phyloP scores from a whole-genome alignment of 2,888 invertebrate genomes.

The Ichneumoninae sp. region DNA sequence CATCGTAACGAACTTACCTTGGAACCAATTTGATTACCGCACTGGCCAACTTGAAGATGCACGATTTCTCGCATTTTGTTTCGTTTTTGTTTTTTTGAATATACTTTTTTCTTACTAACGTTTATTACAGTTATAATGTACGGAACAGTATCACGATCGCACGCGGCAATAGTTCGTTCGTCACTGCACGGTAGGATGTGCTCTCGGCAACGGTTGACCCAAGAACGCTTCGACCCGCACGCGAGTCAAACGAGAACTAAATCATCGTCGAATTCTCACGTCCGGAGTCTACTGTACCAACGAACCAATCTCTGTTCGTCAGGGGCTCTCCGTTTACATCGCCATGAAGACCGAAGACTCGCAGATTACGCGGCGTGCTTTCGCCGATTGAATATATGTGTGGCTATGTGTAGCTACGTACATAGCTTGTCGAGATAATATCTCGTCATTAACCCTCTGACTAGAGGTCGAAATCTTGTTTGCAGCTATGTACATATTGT shows the following conservation, averaged over 20 bases:
- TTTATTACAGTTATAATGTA: conserved; percentile 1
- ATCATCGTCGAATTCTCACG: conserved; percentile 22
- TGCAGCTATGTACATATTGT: not conserved
- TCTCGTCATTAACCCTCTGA: not conserved
- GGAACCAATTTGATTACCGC: conserved; percentile 88
- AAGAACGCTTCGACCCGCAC: conserved; percentile 54
- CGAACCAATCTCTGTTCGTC: not conserved
- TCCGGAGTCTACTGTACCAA: conserved; percentile 48
- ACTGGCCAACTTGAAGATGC: conserved; percentile 87
- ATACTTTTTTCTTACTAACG: not conserved
- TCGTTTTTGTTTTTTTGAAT: not conserved
- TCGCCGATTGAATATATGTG: not conserved
- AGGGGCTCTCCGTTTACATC: not conserved
- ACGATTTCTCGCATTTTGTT: conserved; percentile 87
- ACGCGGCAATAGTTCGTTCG: conserved; percentile 59
- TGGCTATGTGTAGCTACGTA: not conserved
- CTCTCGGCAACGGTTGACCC: conserved; percentile 28
- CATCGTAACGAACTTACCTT: conserved; percentile 79
- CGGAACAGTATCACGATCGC: conserved; percentile 21
- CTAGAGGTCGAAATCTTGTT: not conserved
- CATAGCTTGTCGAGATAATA: not conserved
- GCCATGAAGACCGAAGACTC: not conserved
- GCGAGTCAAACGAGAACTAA: conserved; percentile 49
- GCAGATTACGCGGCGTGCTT: not conserved
- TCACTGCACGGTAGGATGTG: conserved; percentile 48